phyloP scores from a whole-genome alignment of 2,888 invertebrate species.

The Macrostomum cliftonense region DNA sequence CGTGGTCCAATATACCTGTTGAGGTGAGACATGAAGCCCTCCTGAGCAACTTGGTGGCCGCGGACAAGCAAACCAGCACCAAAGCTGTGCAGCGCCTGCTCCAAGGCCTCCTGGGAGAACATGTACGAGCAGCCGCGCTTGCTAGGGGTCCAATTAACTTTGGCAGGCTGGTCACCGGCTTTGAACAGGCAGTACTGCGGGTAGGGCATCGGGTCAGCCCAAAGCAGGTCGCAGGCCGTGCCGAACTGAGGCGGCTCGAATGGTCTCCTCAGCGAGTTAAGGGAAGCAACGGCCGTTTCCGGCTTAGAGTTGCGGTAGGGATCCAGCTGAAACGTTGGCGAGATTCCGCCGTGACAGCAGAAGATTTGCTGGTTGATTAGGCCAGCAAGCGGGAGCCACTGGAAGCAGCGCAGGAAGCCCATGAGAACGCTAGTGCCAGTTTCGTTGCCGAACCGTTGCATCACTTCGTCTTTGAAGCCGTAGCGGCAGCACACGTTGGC shows the following conservation, averaged over 20 bases:
- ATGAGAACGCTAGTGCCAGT: conserved; percentile 98
- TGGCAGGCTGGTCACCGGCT: conserved; percentile 77
- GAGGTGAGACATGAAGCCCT: too few relatives aligned
- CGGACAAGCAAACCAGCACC: too few relatives aligned
- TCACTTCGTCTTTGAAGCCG: conserved; percentile 88
- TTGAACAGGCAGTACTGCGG: conserved; percentile 45
- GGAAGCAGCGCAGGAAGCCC: conserved; percentile 98
- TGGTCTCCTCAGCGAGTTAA: conserved; percentile 73
- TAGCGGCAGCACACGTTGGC: conserved; percentile 99
- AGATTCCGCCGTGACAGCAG: conserved; percentile 96
- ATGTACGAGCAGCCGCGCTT: conserved; percentile 99
- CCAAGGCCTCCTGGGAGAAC: conserved; percentile 58
- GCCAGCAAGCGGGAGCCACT: conserved; percentile 94
- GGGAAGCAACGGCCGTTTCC: background rate
- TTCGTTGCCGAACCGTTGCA: conserved; percentile 42
- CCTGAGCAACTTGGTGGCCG: too few relatives aligned
- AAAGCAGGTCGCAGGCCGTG: conserved; percentile 96
- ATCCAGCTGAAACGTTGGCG: conserved; percentile 94
- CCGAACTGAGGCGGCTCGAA: conserved; percentile 96
- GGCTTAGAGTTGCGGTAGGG: conserved; percentile 51
- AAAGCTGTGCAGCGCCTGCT: too few relatives aligned
- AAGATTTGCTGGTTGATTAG: conserved; percentile 99
- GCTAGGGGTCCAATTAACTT: conserved; percentile 95
- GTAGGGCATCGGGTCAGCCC: conserved; percentile 66
- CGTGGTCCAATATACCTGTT: too few relatives aligned